Evolutionary conservation across 2,888 invertebrate species (phyloP).

Genomic region (Campopleginae sp.): DNA sequence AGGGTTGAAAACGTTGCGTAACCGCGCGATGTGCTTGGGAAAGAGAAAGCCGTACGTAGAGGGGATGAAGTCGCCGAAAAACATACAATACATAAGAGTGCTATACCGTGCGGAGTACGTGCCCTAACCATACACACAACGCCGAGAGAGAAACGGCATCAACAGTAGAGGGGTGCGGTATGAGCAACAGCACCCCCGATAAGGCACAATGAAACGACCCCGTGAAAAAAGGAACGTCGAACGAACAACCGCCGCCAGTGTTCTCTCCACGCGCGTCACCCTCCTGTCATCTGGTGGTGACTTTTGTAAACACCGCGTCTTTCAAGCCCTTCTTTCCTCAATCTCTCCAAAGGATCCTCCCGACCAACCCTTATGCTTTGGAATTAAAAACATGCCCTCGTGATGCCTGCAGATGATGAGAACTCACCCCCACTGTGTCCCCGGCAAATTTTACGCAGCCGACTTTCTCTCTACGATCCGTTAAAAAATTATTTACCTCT

Average conservation of each 20-base stretch:
- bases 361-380: constrained; percentile 30
- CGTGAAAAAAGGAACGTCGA: constrained; percentile 69
- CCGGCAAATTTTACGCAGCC: background rate
- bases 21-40: constrained; percentile 51
- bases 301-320: constrained; percentile 81
- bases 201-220: constrained; percentile 77
- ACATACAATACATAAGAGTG: constrained; percentile 57
- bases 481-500: background rate
- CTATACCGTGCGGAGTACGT: constrained; percentile 47
- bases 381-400: background rate
- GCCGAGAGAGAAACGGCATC: constrained; percentile 63
- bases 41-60: constrained; percentile 35
- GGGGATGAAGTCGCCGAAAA: constrained; percentile 59
- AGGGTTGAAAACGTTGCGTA: constrained; percentile 69
- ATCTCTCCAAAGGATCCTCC: constrained; percentile 11
- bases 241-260: constrained; percentile 57
- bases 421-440: constrained; percentile 48
- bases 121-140: constrained; percentile 55
- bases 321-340: background rate
- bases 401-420: constrained; percentile 68
- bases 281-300: constrained; percentile 83
- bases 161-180: constrained; percentile 56
- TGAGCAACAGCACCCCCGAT: constrained; percentile 68
- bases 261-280: constrained; percentile 74
- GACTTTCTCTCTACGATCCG: background rate